phyloP scores from a whole-genome alignment of 2,113 vertebrate genomes.

The Dipodomys ordii region DNA sequence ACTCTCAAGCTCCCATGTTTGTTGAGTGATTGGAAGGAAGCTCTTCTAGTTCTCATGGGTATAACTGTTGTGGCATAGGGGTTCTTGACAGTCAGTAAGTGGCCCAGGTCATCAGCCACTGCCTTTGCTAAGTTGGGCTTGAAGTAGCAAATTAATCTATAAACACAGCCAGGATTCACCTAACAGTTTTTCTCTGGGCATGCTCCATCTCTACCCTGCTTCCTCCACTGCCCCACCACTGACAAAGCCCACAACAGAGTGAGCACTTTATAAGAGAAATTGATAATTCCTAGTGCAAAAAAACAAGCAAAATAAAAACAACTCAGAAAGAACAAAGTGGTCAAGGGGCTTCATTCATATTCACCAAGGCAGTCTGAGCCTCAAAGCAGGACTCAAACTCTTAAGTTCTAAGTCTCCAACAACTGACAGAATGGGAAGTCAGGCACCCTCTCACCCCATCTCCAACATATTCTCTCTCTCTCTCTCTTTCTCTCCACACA shows the following conservation, averaged over 20 bases:
- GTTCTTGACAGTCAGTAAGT: no score
- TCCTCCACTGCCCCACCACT: neutral
- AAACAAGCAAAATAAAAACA: no score
- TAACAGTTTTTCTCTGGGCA: no score
- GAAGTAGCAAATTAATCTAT: neutral
- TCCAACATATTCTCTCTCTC: no score
- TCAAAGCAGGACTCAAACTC: neutral
- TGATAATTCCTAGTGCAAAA: no score
- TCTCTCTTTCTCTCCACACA: no score
- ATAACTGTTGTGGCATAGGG: no score
- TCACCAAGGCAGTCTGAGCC: neutral
- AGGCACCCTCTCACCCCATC: neutral
- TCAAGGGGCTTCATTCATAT: neutral
- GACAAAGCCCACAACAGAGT: neutral
- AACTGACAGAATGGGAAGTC: neutral
- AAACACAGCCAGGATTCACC: neutral
- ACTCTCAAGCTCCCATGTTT: neutral
- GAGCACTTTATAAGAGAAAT: neutral
- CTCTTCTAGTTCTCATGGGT: no score
- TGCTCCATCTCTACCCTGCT: neutral
- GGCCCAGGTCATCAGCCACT: neutral
- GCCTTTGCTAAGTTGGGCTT: neutral
- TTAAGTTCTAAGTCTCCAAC: neutral
- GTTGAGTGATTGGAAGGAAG: neutral
- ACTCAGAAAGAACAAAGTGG: neutral